Evolutionary conservation across 30 jellyfish, hydroid and myxozoan species (phyloP), one percentile per base, ranked within the genome.

Genomic region (Chrysaora quinquecirrha): DNA sequence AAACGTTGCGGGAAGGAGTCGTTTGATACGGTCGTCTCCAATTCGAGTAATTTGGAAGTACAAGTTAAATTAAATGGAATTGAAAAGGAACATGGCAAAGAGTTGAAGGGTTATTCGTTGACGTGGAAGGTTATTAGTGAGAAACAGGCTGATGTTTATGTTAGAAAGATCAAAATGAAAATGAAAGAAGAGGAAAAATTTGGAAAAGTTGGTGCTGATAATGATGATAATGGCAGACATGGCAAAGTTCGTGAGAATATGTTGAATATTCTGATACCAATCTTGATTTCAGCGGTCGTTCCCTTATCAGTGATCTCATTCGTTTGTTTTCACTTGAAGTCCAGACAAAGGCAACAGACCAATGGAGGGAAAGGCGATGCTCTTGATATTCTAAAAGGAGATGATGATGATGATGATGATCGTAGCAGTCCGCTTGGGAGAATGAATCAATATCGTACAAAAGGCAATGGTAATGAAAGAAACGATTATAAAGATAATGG

Each of bases 401-500:
- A 38, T 9, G 64, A 58, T 30, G 81, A 50, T 1, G 71, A 30
- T 58, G 78, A 46, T 12, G 12, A 61, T 1, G 64, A 73, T 22
- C 64, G 46, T 30, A 64, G 34, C 38, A 78, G 89, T 47, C 89
- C 60, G 31, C 62, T 78, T 10, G 81, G 46, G 35, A 78, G 54
- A 38, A 38, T 38, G 54, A 38, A 38, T 38, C 6, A 38, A 38
- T 38, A 38, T 14, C 6, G 54, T 6, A 38, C 6, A 6, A 38
- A 38, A 38, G 54, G 54, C 6, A 38, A 3, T 38, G 54, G 6
- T 6, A 38, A 3, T 6, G 54, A 3, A 3, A 38, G 54, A 14
- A 38, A 38, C 6, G 54, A 38, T 3, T 6, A 3, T 38, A 14
- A 38, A 38, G 54, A 14, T 3, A 38, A 38, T 38, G 14, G 14